Conservation (phyloP, 2,888 invertebrate species). For the Cyclophora punctaria region DNA sequence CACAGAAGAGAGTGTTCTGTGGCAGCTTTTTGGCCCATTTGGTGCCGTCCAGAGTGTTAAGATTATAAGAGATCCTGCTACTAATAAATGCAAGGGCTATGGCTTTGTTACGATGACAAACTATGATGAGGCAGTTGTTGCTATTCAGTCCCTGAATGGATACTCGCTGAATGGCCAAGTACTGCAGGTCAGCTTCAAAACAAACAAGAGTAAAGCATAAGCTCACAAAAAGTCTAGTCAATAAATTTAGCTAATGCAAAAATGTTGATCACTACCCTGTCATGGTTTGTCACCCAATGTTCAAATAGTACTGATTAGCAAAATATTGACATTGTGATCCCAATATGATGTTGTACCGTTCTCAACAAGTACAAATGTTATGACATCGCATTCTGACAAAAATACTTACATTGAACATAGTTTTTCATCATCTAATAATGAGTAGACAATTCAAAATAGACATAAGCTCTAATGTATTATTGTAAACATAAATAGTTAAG, state of each 20-base stretch:
- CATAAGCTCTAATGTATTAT: not conserved
- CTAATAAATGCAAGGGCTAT: conserved; percentile 98
- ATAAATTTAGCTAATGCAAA: conserved; percentile 73
- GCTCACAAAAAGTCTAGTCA: conserved; percentile 62
- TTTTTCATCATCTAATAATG: not conserved
- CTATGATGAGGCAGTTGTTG: conserved; percentile 97
- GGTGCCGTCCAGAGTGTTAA: conserved; percentile 98
- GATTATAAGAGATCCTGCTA: conserved; percentile 95
- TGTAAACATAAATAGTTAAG: conserved; percentile 9
- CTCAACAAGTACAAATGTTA: not conserved
- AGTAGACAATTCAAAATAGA: not conserved
- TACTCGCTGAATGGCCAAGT: conserved; percentile 96
- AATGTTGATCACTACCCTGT: conserved; percentile 72
- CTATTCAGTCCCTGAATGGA: conserved; percentile 96
- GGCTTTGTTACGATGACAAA: conserved; percentile 99
- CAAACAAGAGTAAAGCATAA: conserved; percentile 87
- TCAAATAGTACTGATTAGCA: conserved; percentile 46
- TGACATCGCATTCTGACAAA: no score
- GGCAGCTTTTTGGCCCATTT: conserved; percentile 97
- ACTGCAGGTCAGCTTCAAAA: conserved; percentile 98
- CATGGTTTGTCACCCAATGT: conserved; percentile 61
- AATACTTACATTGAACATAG: not conserved
- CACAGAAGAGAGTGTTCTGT: conserved; percentile 92
- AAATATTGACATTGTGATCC: conserved; percentile 40
- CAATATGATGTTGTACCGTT: conserved; percentile 47